Evolutionary conservation across 2,113 vertebrate species (phyloP), one percentile per base, ranked within the genome.

Genomic region (Syngnathoides biaculeatus): DNA sequence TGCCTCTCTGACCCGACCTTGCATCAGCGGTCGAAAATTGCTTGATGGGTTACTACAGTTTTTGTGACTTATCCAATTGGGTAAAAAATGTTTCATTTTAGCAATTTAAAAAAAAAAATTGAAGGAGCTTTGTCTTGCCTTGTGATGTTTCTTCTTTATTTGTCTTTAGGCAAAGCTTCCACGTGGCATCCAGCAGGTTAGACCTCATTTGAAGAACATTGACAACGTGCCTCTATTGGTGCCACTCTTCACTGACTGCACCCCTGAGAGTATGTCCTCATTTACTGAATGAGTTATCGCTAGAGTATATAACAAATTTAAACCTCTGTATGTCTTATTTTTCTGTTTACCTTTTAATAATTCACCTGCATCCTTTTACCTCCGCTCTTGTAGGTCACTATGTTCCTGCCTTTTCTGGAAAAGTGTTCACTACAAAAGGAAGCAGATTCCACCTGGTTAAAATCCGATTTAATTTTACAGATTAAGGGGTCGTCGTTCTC

Each of bases 201-300:
- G 97, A 67, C 97, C 97, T 75, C 97, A 99, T 81, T 85, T 99
- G 82, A 96, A 98, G 86, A 97, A 98, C 90, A 99, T 99, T 0
- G 97, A 99, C 88, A 99, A 99, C 0, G 97, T 99, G 84, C 97
- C 97, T 89, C 92, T 99, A 72, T 85, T 99, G 60, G 97, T 99
- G 77, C 97, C 97, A 1, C 95, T 99, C 68, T 99, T 99, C 89
- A 99, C 97, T 1, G 97, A 99, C 92, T 99, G 97, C 78, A 98
- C 95, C 60, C 95, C 95, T 0, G 95, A 98, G 82, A 99, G 97
- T 99, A 86, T 94, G 97, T 86, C 24, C 24, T 5, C 15, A 20
- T 22, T 0, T 0, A n/a, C 4, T 15, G 9, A 40, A 22, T 42
- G 20, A 6, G 30, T 43, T 12, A 3, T 22, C 13, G 20, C 59